Conservation (phyloP, 2,797 vertebrate genomes). For the Eremophila alpestris region DNA sequence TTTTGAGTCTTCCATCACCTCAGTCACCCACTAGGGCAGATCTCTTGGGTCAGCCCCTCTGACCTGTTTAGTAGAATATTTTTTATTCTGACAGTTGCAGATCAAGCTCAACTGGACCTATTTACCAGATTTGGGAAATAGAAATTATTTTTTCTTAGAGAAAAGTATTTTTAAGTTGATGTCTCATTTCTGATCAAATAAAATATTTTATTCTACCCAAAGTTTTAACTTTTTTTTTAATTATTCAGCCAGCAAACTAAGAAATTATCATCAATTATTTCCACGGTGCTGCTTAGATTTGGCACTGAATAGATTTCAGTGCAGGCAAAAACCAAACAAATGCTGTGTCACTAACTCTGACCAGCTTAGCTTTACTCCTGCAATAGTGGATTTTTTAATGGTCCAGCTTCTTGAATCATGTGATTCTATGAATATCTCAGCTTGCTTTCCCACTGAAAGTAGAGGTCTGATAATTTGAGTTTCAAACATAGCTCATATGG, state of each 20-base stretch:
- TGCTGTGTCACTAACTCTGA: neutral
- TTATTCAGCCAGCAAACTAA: neutral
- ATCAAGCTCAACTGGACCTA: neutral
- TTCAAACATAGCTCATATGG: neutral
- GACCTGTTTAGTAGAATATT: neutral
- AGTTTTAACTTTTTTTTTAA: neutral
- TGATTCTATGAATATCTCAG: neutral
- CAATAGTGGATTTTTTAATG: constrained; percentile 9
- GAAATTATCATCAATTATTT: neutral
- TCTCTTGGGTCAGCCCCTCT: neutral
- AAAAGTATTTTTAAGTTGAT: neutral
- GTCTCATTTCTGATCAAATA: neutral
- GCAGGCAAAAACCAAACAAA: neutral
- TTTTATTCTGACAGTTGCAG: neutral
- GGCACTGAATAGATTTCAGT: neutral
- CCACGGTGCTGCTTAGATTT: neutral
- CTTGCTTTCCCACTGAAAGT: neutral
- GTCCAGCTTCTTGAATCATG: neutral
- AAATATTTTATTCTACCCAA: neutral
- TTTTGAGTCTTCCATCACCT: neutral
- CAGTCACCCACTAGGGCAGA: neutral
- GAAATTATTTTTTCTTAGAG: neutral
- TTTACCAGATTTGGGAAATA: neutral
- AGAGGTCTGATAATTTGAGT: neutral
- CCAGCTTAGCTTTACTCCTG: neutral